phyloP scores from a whole-genome alignment of 2,888 invertebrate genomes.

The Platyscelio sp. region DNA sequence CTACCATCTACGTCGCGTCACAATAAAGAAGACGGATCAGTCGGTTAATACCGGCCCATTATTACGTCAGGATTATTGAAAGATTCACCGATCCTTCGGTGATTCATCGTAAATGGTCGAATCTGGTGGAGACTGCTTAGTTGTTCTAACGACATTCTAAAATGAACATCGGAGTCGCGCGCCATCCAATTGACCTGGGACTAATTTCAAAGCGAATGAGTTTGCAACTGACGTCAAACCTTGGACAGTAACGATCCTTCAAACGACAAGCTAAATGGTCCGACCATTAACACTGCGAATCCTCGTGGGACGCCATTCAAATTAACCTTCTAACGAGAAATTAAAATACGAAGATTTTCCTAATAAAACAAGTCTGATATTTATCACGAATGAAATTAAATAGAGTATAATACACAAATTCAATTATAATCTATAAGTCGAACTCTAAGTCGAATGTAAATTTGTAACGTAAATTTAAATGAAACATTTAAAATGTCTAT shows the following conservation, averaged over 20 bases:
- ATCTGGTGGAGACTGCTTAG: neutral
- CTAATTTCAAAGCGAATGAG: conserved; percentile 49
- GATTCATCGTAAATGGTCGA: conserved; percentile 36
- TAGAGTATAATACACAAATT: too few species aligned
- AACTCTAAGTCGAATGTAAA: too few species aligned
- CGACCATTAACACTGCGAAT: conserved; percentile 49
- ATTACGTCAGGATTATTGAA: conserved; percentile 37
- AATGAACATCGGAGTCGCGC: conserved; percentile 32
- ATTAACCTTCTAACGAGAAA: conserved; percentile 9
- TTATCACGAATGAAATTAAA: too few species aligned
- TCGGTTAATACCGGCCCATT: conserved; percentile 23
- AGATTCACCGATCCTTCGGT: conserved; percentile 7
- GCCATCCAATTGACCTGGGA: conserved; percentile 45
- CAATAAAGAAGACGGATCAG: conserved; percentile 42
- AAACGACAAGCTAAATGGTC: conserved; percentile 44
- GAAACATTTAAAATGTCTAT: too few species aligned
- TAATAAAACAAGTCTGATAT: neutral
- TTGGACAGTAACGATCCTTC: conserved; percentile 47
- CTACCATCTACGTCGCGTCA: neutral
- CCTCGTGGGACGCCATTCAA: conserved; percentile 23
- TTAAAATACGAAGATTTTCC: neutral
- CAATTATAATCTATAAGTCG: too few species aligned
- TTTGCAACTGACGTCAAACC: conserved; percentile 43
- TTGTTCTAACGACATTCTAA: conserved; percentile 9
- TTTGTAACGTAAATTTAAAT: too few species aligned